Conservation (phyloP, 1,140 invertebrate species). For the Archegozetes longisetosus region DNA sequence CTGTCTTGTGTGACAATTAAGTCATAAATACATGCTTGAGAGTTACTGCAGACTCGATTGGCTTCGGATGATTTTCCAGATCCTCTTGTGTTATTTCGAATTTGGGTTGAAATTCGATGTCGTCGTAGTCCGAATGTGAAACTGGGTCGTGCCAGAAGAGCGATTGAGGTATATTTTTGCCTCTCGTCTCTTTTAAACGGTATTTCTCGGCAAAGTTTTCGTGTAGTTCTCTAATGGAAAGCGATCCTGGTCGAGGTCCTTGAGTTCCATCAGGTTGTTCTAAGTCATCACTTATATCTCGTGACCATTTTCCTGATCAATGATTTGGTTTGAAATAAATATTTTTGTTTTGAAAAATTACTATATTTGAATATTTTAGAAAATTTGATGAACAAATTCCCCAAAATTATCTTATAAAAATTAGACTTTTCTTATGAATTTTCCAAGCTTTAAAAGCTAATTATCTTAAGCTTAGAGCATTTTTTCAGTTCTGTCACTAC, state of each 20-base stretch:
- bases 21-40: constrained; percentile 63
- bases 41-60: neutral
- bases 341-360: no score
- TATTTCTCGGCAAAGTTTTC: constrained; percentile 15
- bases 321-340: no score
- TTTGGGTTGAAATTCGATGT: constrained; percentile 55
- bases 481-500: no score
- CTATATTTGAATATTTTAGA: no score
- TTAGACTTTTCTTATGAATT: no score
- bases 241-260: constrained; percentile 36
- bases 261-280: constrained; percentile 41
- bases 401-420: no score
- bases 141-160: constrained; percentile 51
- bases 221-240: constrained; percentile 34
- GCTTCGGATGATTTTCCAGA: neutral
- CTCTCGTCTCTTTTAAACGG: neutral
- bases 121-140: constrained; percentile 51
- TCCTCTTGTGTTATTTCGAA: constrained; percentile 41
- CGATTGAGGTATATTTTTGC: constrained; percentile 26
- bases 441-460: no score
- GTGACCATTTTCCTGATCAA: constrained; percentile 79
- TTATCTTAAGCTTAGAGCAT: no score
- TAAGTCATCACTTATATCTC: constrained; percentile 64
- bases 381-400: no score
- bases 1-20: constrained; percentile 64